Conservation (phyloP, 2,888 invertebrate species). For the Drosophila niveifrons region DNA sequence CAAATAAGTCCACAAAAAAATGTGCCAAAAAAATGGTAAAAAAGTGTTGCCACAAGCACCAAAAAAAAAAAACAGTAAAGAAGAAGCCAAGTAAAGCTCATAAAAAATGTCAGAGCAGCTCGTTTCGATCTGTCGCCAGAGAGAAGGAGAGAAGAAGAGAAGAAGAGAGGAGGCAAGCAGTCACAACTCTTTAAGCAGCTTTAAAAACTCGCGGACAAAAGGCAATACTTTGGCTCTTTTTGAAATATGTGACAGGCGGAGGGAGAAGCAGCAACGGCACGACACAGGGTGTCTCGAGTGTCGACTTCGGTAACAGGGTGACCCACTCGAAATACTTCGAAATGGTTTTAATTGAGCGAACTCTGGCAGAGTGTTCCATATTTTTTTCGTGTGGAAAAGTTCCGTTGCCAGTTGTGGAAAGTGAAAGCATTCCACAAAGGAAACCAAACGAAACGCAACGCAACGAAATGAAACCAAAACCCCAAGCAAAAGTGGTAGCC, state of each 20-base stretch:
- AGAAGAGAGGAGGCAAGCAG: not conserved
- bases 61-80: no score
- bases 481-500: conserved; percentile 8
- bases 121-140: no score
- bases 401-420: conserved; percentile 38
- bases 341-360: conserved; percentile 69
- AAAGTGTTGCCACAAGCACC: not conserved
- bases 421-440: conserved; percentile 62
- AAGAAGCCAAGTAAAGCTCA: conserved; percentile 38
- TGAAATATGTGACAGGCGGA: conserved; percentile 42
- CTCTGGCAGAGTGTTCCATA: conserved; percentile 27
- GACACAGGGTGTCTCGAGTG: not conserved
- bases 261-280: conserved; percentile 10
- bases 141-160: not conserved
- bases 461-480: conserved; percentile 9
- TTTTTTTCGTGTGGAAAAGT: conserved; percentile 28
- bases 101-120: conserved; percentile 55
- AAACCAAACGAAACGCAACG: conserved; percentile 23
- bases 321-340: conserved; percentile 42
- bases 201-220: conserved; percentile 43
- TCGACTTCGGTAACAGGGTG: not conserved
- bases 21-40: not conserved
- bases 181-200: conserved; percentile 63
- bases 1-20: conserved; percentile 44
- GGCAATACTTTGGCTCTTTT: conserved; percentile 32